Evolutionary conservation across 2,113 vertebrate genomes (phyloP), one percentile per base, ranked within the genome.

Genomic region (Pteruthius melanotis): DNA sequence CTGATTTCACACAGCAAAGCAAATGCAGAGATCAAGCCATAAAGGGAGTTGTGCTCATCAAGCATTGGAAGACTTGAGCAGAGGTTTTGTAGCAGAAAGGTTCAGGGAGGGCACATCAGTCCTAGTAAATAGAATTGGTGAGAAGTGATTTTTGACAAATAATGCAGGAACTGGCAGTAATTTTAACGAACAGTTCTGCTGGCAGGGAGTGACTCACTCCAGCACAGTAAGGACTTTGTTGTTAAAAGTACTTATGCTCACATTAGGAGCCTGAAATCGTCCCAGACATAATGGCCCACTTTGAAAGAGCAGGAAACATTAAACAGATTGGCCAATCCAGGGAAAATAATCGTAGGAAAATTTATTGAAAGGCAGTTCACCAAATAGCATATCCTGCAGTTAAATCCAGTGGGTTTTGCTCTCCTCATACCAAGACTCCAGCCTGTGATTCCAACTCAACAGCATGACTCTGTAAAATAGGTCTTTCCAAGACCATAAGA

Each of bases 291-390:
- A 80, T 57, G 71, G 71, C 18, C 13, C 33, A 16, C 63, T 94
- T 82, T 81, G 64, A 89, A 92, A 92, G 64, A 81, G 60, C n/a
- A 78, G 86, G 56, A 93, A 82, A 26, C 88, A 77, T 94, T 92
- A 89, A 88, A 70, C 27, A 88, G 89, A 90, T 88, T 92, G 90
- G 53, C 39, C 92, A 89, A 80, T 74, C 50, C 50, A 70, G 60
- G 21, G 47, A 66, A 94, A 97, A 90, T 83, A 92, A 86, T 78
- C 39, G 21, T n/a, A 60, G 33, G 56, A 63, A 88, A 66, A 74
- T 59, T 70, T 90, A 56, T n/a, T 78, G 86, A 93, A 87, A 83
- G 17, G 13, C 47, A 45, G 7, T 56, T 93, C 72, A 75, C 42
- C 65, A 86, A 87, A 78, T 10, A 77, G 33, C 56, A 21, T 53